Conservation (phyloP, 92 coral and sea anemone genomes). For the Galaxea fascicularis region DNA sequence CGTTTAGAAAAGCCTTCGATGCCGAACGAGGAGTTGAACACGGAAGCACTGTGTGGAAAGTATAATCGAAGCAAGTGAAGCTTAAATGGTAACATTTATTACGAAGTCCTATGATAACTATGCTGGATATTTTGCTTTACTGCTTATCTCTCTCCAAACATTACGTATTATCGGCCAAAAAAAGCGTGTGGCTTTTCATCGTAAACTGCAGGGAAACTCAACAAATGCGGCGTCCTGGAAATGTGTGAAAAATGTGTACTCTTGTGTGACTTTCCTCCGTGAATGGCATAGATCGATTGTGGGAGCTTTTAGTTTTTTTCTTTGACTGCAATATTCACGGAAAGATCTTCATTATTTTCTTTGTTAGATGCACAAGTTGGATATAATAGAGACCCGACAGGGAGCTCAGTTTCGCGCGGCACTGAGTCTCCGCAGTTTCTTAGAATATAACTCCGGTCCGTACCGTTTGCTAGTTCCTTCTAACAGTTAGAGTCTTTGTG, state of each 20-base stretch:
- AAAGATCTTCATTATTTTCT: conserved; percentile 14
- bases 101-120: neutral
- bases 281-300: neutral
- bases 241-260: neutral
- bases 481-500: conserved; percentile 17
- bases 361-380: conserved; percentile 36
- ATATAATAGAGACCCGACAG: conserved; percentile 47
- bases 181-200: conserved; percentile 18
- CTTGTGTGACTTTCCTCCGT: neutral
- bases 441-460: conserved; percentile 15
- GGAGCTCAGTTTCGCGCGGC: conserved; percentile 46
- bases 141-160: conserved; percentile 33
- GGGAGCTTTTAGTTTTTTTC: neutral
- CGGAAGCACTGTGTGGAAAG: neutral
- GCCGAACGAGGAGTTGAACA: neutral
- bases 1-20: neutral
- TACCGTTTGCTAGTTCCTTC: conserved; percentile 4
- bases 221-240: neutral
- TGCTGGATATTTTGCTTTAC: conserved; percentile 43
- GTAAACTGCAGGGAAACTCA: conserved; percentile 5
- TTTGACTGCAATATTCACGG: neutral
- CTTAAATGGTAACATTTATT: conserved; percentile 1
- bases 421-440: conserved; percentile 43
- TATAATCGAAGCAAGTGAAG: neutral
- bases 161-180: conserved; percentile 37